Base-by-base conservation (phyloP, 2,113 vertebrate genomes). In the Myxocyprinus asiaticus region DNA sequence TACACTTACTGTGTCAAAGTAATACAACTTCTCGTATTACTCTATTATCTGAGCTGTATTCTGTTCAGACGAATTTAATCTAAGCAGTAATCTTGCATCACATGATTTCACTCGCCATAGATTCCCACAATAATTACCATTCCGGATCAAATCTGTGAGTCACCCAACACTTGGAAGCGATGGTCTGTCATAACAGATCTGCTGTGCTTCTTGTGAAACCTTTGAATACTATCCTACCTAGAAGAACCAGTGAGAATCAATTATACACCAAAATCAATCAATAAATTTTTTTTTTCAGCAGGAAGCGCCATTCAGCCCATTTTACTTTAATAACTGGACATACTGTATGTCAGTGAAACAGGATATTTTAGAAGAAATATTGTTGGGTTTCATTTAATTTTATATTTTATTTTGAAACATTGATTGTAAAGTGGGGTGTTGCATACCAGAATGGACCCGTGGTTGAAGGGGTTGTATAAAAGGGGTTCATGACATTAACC, bases 31-130 rank as follows among this genome's bases (percentile, higher is more conserved):
- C n/a, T 17, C 9, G 15, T 6, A 17, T 50, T 50, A 2, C n/a
- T n/a, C 64, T 44, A 42, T 58, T 71, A 56, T 71, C 69, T 4
- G 55, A 72, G 42, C n/a, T 47, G 69, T 17, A 77, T 63, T 66
- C 7, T 2, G 22, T 55, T 55, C 3, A 12, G 2, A 12, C 14
- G 53, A 55, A 70, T 55, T 58, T 33, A 17, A 71, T 71, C n/a
- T 5, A 44, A 73, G 71, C 44, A 9, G 69, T 62, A 62, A 73
- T 73, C 56, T 73, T 7, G 10, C 17, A 5, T 61, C 85, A 72
- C 72, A 66, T 62, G n/a, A 50, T 63, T 78, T 67, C 48, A 51
- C 59, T 50, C 9, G 12, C 67, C 50, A 6, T 4, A 0, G 17
- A 8, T 58, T 72, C 51, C 12, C 69, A 72, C 51, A 53, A 17